phyloP scores from a whole-genome alignment of 2,888 invertebrate species.

The Trichopria drosophilae region DNA sequence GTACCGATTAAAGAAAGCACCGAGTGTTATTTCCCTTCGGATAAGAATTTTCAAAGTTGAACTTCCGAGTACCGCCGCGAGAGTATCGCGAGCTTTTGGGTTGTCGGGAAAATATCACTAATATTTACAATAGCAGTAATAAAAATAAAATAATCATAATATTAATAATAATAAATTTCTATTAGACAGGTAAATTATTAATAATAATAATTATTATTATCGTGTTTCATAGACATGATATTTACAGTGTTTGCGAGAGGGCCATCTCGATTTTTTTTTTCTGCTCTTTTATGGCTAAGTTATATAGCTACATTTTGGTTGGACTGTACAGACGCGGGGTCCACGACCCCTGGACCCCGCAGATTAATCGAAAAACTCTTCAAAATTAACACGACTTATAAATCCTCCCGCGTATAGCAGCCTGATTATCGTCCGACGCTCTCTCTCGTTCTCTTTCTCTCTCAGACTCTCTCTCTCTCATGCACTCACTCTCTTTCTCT shows the following conservation, averaged over 20 bases:
- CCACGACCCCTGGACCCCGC: no score
- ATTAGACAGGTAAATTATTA: slow-evolving; percentile 54
- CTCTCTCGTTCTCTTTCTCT: slow-evolving; percentile 1
- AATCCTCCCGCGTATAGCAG: slow-evolving; percentile 47
- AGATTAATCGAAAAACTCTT: slow-evolving; percentile 42
- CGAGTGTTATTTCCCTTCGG: no score
- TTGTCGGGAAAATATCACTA: no score
- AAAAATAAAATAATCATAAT: slow-evolving; percentile 36
- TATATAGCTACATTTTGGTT: slow-evolving; percentile 48
- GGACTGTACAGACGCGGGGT: slow-evolving; percentile 53
- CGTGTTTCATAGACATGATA: slow-evolving; percentile 40
- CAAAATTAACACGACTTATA: slow-evolving; percentile 50
- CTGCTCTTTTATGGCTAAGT: slow-evolving; percentile 45
- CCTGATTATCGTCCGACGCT: slow-evolving; percentile 29
- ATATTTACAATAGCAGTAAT: slow-evolving; percentile 40
- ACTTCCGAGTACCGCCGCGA: no score
- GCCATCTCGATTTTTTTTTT: slow-evolving; percentile 38
- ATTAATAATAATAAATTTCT: slow-evolving; percentile 53
- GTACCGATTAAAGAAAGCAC: no score
- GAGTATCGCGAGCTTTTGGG: no score
- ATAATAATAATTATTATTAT: slow-evolving; percentile 42
- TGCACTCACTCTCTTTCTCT: no score
- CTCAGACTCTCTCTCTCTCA: no score
- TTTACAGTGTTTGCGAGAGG: slow-evolving; percentile 52
- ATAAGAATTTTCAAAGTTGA: no score